A percentile compares a stretch with the other conserved stretches of the same genome.
phyloP scores from a whole-genome alignment of 2,888 invertebrate genomes.

The Beris chalybata region DNA sequence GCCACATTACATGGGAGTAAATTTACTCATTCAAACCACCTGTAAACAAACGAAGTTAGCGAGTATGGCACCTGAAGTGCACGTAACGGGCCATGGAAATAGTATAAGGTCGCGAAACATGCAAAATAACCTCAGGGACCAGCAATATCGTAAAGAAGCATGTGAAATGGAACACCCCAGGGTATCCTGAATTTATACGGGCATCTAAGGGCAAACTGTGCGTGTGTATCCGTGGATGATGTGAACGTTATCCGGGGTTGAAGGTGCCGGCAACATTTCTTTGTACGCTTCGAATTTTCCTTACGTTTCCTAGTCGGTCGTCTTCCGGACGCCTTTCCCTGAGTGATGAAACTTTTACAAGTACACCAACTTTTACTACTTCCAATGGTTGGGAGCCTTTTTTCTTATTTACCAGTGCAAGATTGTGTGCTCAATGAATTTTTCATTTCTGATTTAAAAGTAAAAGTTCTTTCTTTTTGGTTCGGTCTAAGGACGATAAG shows the following conservation, averaged over 20 bases:
- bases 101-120: slow-evolving; percentile 41
- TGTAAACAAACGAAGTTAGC: slow-evolving; percentile 31
- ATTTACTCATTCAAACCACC: slow-evolving; percentile 30
- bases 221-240: slow-evolving; percentile 28
- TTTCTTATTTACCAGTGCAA: slow-evolving; percentile 35
- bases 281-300: slow-evolving; percentile 13
- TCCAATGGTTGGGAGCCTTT: slow-evolving; percentile 12
- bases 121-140: slow-evolving; percentile 40
- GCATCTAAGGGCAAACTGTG: slow-evolving; percentile 30
- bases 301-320: background rate
- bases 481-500: background rate
- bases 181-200: slow-evolving; percentile 40
- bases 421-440: slow-evolving; percentile 35
- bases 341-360: slow-evolving; percentile 39
- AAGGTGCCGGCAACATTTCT: slow-evolving; percentile 30
- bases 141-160: slow-evolving; percentile 40
- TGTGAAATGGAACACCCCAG: slow-evolving; percentile 40
- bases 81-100: slow-evolving; percentile 29
- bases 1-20: background rate
- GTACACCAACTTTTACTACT: slow-evolving; percentile 32
- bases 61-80: slow-evolving; percentile 29
- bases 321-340: background rate
- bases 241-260: slow-evolving; percentile 28
- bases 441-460: slow-evolving; percentile 38
- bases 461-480: slow-evolving; percentile 17